These are phyloP conservation scores for Colistium nudipinnis DNA, from an alignment of 2,113 vertebrate species.

Conservation along the genomic window DNA sequence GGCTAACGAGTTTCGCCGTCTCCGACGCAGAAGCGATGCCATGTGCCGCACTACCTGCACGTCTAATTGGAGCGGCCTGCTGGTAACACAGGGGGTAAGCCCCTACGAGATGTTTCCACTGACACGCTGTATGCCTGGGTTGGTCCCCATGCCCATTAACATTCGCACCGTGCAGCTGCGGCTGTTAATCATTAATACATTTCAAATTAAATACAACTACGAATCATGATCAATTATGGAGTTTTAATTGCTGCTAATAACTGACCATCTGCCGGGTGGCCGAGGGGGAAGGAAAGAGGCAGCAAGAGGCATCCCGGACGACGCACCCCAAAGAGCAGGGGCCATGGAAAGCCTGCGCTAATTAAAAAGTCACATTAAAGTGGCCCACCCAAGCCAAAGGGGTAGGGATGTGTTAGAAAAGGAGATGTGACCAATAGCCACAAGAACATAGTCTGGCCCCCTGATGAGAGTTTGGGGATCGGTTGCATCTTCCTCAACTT, in stretches of 20 bases:
- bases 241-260: slow-evolving; percentile 88
- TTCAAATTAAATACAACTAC: slow-evolving; percentile 82
- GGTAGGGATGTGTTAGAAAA: slow-evolving; percentile 12
- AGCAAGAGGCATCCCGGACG: slow-evolving; percentile 69
- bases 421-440: slow-evolving; percentile 30
- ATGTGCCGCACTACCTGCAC: slow-evolving; percentile 33
- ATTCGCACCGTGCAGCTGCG: slow-evolving; percentile 68
- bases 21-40: slow-evolving; percentile 30
- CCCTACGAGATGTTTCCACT: slow-evolving; percentile 48
- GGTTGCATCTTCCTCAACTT: not conserved
- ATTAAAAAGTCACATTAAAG: slow-evolving; percentile 63
- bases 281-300: slow-evolving; percentile 70
- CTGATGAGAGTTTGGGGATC: slow-evolving; percentile 2
- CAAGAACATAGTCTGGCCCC: not conserved
- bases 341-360: slow-evolving; percentile 63
- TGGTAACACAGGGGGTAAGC: slow-evolving; percentile 45
- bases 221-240: slow-evolving; percentile 84
- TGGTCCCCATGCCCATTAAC: slow-evolving; percentile 60
- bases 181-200: slow-evolving; percentile 81
- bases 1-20: slow-evolving; percentile 40
- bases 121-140: slow-evolving; percentile 49
- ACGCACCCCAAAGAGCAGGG: slow-evolving; percentile 59
- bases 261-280: slow-evolving; percentile 86
- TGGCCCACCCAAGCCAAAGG: slow-evolving; percentile 38
- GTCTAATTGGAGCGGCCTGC: slow-evolving; percentile 45